Percentiles rank a stretch among this genome's conserved stretches.
Conservation (phyloP, 2,113 vertebrate species). For the Colaptes auratus region DNA sequence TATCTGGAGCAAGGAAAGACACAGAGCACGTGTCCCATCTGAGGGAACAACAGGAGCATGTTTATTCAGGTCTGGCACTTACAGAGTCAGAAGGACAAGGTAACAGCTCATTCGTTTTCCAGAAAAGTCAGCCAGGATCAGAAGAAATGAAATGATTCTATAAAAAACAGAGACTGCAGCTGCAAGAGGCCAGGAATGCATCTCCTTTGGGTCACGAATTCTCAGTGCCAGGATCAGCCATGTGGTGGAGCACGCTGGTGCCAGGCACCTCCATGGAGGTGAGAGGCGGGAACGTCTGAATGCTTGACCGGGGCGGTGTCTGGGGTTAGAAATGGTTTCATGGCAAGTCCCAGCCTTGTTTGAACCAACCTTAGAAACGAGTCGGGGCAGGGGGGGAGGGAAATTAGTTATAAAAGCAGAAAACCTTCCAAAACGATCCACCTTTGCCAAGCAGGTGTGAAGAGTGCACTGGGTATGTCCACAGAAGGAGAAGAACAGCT, state of each 20-base stretch:
- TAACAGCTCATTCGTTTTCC: constrained; percentile 19
- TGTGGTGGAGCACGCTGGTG: neutral
- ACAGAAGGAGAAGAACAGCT: constrained; percentile 18
- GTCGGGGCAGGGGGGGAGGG: neutral
- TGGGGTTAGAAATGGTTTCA: neutral
- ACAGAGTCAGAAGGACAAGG: constrained; percentile 56
- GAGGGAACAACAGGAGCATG: constrained; percentile 61
- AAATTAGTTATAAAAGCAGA: constrained; percentile 62
- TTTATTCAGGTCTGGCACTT: constrained; percentile 70
- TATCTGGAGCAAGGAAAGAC: constrained; percentile 40
- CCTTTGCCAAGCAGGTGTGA: constrained; percentile 30
- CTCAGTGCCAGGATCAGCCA: neutral
- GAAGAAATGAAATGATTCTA: neutral
- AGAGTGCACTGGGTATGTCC: constrained; percentile 43
- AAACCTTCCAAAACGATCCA: constrained; percentile 55
- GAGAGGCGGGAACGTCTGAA: constrained; percentile 12
- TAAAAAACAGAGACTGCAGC: constrained; percentile 58
- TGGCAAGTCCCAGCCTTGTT: constrained; percentile 7
- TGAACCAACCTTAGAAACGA: constrained; percentile 29
- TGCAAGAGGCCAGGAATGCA: neutral
- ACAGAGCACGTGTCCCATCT: constrained; percentile 36
- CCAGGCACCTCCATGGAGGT: neutral
- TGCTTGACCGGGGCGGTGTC: neutral
- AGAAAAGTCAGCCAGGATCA: constrained; percentile 54
- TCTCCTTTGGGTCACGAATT: constrained; percentile 43